Conservation (phyloP, 2,888 invertebrate genomes). For the Polydrusus cervinus region DNA sequence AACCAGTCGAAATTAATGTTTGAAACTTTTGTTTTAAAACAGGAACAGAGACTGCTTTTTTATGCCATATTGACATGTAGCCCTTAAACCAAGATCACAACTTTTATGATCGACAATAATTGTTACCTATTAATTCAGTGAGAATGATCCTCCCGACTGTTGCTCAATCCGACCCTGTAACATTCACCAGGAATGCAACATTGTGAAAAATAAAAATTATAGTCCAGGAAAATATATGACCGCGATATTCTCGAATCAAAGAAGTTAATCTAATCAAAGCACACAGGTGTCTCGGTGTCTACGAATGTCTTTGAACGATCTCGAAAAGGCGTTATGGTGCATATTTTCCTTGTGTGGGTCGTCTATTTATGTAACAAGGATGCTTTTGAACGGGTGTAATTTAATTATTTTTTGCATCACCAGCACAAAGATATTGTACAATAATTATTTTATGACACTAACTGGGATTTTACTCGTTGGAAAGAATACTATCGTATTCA, state of each 20-base stretch:
- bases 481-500: too few relatives aligned
- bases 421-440: too few relatives aligned
- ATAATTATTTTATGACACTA: too few relatives aligned
- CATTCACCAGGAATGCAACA: constrained; percentile 3
- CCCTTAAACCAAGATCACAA: too few relatives aligned
- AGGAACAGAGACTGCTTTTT: too few relatives aligned
- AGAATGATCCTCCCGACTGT: too few relatives aligned
- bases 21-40: too few relatives aligned
- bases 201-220: constrained; percentile 2
- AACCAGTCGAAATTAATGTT: too few relatives aligned
- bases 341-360: constrained; percentile 22
- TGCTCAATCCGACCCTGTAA: not conserved
- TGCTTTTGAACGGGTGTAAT: not conserved
- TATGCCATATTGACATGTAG: too few relatives aligned
- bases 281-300: constrained; percentile 31
- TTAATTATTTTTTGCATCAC: constrained; percentile 9
- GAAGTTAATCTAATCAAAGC: constrained; percentile 20
- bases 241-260: constrained; percentile 23
- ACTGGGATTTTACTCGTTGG: too few relatives aligned
- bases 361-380: constrained; percentile 25
- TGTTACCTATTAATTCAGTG: too few relatives aligned
- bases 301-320: constrained; percentile 19
- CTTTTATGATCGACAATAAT: too few relatives aligned
- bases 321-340: constrained; percentile 20
- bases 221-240: constrained; percentile 9